A percentile compares a stretch with the other conserved stretches of the same genome.
Conservation (phyloP, 2,797 vertebrate genomes). For the Syncerus caffer region DNA sequence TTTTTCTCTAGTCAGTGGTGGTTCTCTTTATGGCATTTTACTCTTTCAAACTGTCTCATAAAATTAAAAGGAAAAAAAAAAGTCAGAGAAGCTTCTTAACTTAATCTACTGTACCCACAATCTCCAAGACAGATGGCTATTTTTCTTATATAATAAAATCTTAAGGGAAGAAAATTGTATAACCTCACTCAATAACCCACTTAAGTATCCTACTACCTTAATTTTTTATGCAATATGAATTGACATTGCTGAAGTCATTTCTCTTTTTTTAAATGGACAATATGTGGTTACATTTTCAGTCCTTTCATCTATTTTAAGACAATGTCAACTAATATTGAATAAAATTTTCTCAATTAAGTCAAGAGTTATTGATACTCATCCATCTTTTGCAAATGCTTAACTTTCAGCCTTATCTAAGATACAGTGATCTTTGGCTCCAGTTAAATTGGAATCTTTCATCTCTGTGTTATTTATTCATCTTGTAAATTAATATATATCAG, state of each 20-base stretch:
- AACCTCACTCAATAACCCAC: slow-evolving; percentile 10
- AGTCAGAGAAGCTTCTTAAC: not conserved
- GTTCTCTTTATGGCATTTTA: not conserved
- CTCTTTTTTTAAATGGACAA: not conserved
- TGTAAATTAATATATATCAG: not conserved
- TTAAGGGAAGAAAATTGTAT: slow-evolving; percentile 12
- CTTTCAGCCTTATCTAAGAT: not conserved
- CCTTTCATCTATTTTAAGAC: slow-evolving; percentile 19
- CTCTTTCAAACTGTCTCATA: slow-evolving; percentile 30
- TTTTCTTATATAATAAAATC: slow-evolving; percentile 50
- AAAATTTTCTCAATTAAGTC: slow-evolving; percentile 11
- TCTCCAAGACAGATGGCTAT: slow-evolving; percentile 8
- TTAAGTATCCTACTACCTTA: not conserved
- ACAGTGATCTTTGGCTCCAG: not conserved
- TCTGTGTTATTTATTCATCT: not conserved
- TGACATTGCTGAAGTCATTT: not conserved
- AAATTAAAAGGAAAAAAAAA: slow-evolving; percentile 44
- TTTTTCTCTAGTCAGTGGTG: not conserved
- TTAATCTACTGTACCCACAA: not conserved
- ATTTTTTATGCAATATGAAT: not conserved
- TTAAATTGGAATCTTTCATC: not conserved
- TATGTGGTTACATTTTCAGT: not conserved
- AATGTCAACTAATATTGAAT: not conserved
- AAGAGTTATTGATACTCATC: not conserved
- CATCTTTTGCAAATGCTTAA: not conserved